Conservation (phyloP, 2,797 vertebrate species). For the Acridotheres tristis region DNA sequence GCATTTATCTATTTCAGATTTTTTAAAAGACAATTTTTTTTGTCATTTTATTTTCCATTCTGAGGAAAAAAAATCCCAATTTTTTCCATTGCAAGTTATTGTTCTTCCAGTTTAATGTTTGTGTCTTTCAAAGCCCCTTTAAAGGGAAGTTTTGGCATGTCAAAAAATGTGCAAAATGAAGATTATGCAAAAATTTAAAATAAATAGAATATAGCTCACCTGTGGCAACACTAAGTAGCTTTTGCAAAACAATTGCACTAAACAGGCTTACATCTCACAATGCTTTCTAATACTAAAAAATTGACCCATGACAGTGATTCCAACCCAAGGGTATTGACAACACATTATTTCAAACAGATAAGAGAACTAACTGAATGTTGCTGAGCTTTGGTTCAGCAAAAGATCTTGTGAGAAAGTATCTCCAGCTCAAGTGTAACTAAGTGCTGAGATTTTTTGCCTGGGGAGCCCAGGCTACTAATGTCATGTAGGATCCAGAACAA, state of each 20-base stretch:
- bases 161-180: not conserved
- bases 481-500: not conserved
- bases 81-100: not conserved
- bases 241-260: not conserved
- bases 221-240: not conserved
- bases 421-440: not conserved
- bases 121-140: not conserved
- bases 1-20: not conserved
- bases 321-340: not conserved
- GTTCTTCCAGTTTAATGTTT: not conserved
- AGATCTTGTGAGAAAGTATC: not conserved
- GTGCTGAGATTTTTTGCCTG: not conserved
- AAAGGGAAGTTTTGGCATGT: not conserved
- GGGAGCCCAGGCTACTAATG: not conserved
- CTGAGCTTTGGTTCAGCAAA: not conserved
- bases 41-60: not conserved
- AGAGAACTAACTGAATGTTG: not conserved
- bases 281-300: not conserved
- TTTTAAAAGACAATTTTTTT: not conserved
- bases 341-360: not conserved
- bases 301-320: not conserved
- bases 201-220: not conserved
- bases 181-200: not conserved
- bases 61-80: not conserved
- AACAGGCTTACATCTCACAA: not conserved